phyloP scores from a whole-genome alignment of 2,113 vertebrate genomes.

The Carassius gibelio region DNA sequence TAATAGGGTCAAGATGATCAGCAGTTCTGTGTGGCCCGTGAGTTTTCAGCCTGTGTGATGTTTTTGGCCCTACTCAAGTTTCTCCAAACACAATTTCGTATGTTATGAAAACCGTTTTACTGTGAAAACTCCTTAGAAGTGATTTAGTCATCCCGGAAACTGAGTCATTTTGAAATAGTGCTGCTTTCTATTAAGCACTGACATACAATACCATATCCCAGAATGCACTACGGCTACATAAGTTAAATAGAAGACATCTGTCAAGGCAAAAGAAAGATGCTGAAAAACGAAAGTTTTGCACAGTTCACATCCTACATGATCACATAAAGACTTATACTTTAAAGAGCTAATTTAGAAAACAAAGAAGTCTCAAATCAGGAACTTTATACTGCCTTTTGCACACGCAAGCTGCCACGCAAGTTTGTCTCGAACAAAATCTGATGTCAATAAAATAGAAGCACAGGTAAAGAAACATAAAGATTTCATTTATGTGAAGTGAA shows the following conservation, averaged over 20 bases:
- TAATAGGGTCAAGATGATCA: background rate
- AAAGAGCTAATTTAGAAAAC: conserved; percentile 8
- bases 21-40: background rate
- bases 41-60: background rate
- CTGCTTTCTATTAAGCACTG: conserved; percentile 33
- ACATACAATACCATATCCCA: conserved; percentile 13
- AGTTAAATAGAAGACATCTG: conserved; percentile 45
- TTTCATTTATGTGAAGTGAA: conserved; percentile 12
- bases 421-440: background rate
- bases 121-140: conserved; percentile 45
- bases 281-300: background rate
- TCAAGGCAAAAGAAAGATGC: conserved; percentile 24
- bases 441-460: conserved; percentile 1
- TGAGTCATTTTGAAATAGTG: conserved; percentile 53
- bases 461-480: background rate
- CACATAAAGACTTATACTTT: conserved; percentile 10
- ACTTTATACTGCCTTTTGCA: background rate
- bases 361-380: background rate
- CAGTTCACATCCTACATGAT: conserved; percentile 5
- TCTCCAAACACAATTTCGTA: conserved; percentile 11
- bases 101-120: conserved; percentile 11
- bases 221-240: conserved; percentile 16
- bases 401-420: conserved; percentile 1
- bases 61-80: background rate
- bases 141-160: conserved; percentile 21